These are phyloP conservation scores for Centropristis striata DNA, from an alignment of 2,113 vertebrate genomes.

Conservation along the genomic window DNA sequence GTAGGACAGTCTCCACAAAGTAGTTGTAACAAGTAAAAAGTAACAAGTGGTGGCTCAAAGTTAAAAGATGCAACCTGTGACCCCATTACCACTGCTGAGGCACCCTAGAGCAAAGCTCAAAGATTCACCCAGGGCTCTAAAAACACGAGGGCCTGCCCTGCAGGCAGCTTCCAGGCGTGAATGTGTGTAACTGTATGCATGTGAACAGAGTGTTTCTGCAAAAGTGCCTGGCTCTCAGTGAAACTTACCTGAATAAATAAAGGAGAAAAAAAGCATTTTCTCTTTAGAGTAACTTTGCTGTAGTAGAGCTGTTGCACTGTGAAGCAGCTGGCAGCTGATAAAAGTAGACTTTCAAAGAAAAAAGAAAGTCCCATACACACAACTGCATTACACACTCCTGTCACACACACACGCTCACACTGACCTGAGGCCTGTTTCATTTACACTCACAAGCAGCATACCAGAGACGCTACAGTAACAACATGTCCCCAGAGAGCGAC, in stretches of 20 bases:
- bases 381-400: neutral
- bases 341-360: conserved; percentile 16
- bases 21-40: neutral
- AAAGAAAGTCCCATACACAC: conserved; percentile 1
- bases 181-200: neutral
- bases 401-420: neutral
- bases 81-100: neutral
- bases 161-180: neutral
- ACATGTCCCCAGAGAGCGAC: conserved; percentile 15
- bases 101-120: neutral
- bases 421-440: conserved; percentile 44
- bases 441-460: conserved; percentile 30
- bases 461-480: conserved; percentile 36
- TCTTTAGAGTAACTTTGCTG: neutral
- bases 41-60: neutral
- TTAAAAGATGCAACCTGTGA: neutral
- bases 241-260: neutral
- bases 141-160: no score
- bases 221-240: neutral
- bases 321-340: conserved; percentile 14
- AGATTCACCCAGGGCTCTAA: no score
- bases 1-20: neutral
- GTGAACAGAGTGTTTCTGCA: neutral
- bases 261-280: neutral
- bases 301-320: neutral